A percentile compares a stretch with the other conserved stretches of the same genome.
Evolutionary conservation across 2,113 vertebrate genomes (phyloP).

Genomic region (Zapus hudsonius): DNA sequence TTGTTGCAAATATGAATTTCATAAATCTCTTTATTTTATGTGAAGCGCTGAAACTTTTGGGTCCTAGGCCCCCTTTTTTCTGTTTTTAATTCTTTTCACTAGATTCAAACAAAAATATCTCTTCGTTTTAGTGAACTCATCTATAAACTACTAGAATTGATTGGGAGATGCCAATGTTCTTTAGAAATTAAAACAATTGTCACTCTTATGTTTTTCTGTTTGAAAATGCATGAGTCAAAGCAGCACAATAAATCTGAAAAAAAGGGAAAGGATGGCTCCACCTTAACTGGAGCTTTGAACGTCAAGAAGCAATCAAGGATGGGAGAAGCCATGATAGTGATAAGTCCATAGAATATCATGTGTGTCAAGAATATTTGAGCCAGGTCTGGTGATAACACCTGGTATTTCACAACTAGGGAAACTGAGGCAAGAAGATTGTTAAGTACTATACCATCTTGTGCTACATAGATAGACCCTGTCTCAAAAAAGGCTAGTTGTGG

Average conservation of each 20-base stretch:
- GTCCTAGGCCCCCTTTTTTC: neutral
- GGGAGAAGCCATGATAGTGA: neutral
- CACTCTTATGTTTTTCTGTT: neutral
- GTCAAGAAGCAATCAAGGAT: neutral
- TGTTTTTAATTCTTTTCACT: neutral
- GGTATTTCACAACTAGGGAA: neutral
- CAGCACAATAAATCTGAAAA: neutral
- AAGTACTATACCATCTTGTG: neutral
- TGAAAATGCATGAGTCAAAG: slow-evolving; percentile 29
- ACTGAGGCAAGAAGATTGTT: neutral
- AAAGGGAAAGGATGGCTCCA: neutral
- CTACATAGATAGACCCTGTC: neutral
- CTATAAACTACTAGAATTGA: neutral
- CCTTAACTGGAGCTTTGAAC: neutral
- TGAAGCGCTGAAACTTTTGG: neutral
- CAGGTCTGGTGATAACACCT: neutral
- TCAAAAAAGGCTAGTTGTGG: neutral
- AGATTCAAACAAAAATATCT: neutral
- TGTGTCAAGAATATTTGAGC: neutral
- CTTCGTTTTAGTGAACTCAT: slow-evolving; percentile 10
- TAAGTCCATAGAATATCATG: neutral
- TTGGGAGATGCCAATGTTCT: neutral
- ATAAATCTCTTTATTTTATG: neutral
- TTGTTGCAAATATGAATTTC: slow-evolving; percentile 28
- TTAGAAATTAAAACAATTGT: slow-evolving; percentile 36